These are phyloP conservation scores for Salvelinus fontinalis DNA, from an alignment of 2,113 vertebrate genomes.

Conservation along the genomic window DNA sequence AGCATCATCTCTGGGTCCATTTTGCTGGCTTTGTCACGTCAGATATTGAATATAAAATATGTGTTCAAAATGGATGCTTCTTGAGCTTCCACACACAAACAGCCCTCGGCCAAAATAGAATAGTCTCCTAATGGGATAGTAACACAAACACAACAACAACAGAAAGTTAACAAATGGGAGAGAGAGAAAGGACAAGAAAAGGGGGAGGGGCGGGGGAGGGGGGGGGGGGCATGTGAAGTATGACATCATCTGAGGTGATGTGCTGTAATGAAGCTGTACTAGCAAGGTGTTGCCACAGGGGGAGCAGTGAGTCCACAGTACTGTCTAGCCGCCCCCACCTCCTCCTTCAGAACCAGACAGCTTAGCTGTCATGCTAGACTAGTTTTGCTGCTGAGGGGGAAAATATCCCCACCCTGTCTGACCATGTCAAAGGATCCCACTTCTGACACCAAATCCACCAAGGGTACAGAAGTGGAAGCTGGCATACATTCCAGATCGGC, in stretches of 20 bases:
- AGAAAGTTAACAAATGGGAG: not conserved
- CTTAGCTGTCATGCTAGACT: not conserved
- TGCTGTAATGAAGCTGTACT: constrained; percentile 4
- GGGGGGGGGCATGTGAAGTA: not conserved
- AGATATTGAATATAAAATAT: too few relatives aligned
- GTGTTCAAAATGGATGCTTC: not conserved
- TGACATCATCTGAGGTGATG: constrained; percentile 42
- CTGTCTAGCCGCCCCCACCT: not conserved
- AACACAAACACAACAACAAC: not conserved
- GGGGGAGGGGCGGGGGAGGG: not conserved
- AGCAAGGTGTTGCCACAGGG: constrained; percentile 18
- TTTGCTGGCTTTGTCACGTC: too few relatives aligned
- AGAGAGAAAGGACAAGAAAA: constrained; percentile 20
- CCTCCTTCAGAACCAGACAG: not conserved
- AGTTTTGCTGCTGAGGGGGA: constrained; percentile 5
- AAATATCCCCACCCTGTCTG: constrained; percentile 4
- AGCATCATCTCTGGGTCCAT: too few relatives aligned
- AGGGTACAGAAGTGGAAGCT: not conserved
- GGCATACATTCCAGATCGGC: not conserved
- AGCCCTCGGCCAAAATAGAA: not conserved
- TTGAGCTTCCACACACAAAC: too few relatives aligned
- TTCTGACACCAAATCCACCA: not conserved
- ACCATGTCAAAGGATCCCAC: not conserved
- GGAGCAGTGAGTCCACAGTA: constrained; percentile 23
- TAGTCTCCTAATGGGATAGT: not conserved